A percentile compares a stretch with the other conserved stretches of the same genome.
These are phyloP conservation scores for Gymnarchus niloticus DNA, from an alignment of 2,113 vertebrate species.

Conservation along the genomic window DNA sequence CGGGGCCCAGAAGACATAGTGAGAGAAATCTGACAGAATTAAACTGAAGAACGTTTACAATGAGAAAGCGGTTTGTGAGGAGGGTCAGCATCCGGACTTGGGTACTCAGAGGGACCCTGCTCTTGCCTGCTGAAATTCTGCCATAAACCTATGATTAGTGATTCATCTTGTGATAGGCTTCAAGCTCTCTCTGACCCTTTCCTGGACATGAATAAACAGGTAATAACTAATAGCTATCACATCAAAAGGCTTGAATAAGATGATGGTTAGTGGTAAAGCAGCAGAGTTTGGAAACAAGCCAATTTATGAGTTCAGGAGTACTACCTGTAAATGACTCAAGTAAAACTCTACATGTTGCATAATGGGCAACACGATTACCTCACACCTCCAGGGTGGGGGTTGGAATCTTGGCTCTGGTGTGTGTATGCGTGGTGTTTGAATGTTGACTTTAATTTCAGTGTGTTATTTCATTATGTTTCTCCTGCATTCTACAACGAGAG, in stretches of 20 bases:
- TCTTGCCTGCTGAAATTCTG: too few species aligned
- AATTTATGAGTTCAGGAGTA: not conserved
- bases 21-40: not conserved
- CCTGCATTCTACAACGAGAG: not conserved
- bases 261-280: not conserved
- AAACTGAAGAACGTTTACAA: not conserved
- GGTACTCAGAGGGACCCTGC: not conserved
- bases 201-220: not conserved
- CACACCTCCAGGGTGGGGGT: not conserved
- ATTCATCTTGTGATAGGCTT: not conserved
- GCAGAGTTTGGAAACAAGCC: not conserved
- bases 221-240: not conserved
- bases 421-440: not conserved
- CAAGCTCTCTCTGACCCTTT: not conserved
- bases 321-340: not conserved
- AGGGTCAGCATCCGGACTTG: not conserved
- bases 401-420: not conserved
- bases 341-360: not conserved
- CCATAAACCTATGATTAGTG: too few species aligned
- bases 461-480: not conserved
- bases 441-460: not conserved
- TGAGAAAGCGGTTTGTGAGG: not conserved
- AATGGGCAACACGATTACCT: not conserved
- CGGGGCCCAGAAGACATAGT: not conserved
- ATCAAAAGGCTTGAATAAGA: not conserved